Evolutionary conservation across 2,113 vertebrate species (phyloP).

Genomic region (Hemiprocne comata): DNA sequence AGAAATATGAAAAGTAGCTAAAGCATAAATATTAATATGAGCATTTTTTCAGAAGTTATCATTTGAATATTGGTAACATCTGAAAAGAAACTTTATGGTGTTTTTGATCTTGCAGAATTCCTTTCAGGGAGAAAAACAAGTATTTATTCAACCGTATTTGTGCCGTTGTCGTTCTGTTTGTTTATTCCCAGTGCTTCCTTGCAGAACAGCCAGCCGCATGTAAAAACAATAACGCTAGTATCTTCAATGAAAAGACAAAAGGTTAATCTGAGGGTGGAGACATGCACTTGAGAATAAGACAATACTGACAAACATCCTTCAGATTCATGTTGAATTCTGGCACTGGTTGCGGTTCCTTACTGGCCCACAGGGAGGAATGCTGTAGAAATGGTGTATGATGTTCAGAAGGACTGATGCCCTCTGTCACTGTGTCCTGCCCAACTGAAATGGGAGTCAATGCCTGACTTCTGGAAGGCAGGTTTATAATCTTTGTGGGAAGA

Average conservation of each 20-base stretch:
- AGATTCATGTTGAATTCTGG: not conserved
- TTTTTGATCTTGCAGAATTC: not conserved
- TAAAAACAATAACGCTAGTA: not conserved
- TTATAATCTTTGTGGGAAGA: not conserved
- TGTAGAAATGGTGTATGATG: not conserved
- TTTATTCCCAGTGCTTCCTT: not conserved
- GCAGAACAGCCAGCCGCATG: not conserved
- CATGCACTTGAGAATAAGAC: not conserved
- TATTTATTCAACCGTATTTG: not conserved
- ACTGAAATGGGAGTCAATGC: not conserved
- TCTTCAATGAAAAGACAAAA: not conserved
- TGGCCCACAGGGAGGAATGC: not conserved
- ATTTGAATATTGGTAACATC: not conserved
- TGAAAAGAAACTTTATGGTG: not conserved
- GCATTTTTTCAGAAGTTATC: not conserved
- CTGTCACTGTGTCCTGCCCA: not conserved
- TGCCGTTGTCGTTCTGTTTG: not conserved
- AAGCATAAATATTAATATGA: not conserved
- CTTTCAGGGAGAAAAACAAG: not conserved
- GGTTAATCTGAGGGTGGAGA: not conserved
- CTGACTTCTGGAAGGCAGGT: not conserved
- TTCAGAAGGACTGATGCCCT: not conserved
- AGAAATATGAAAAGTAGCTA: not conserved
- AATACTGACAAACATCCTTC: not conserved
- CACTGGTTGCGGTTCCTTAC: not conserved